Percentiles rank a stretch among this genome's conserved stretches.
phyloP scores from a whole-genome alignment of 2,113 vertebrate genomes.

The Spermophilus dauricus region DNA sequence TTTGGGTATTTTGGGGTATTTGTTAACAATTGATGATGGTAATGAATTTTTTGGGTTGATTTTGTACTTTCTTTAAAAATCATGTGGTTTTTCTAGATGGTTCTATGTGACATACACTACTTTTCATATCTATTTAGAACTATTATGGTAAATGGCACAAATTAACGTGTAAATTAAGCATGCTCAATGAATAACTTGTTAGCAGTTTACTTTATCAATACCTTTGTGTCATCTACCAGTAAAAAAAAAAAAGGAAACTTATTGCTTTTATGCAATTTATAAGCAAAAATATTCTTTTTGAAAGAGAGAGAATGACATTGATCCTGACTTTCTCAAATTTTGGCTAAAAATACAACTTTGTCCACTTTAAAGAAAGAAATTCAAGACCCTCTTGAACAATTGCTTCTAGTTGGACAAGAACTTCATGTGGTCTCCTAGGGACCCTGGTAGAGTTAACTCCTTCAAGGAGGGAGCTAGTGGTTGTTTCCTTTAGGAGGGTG shows the following conservation, averaged over 20 bases:
- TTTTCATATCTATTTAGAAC: constrained; percentile 34
- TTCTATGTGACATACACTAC: not conserved
- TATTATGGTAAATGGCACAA: constrained; percentile 19
- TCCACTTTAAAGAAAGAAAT: constrained; percentile 2
- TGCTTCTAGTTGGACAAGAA: not conserved
- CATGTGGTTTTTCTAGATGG: not conserved
- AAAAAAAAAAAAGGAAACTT: constrained; percentile 39
- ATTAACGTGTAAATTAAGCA: constrained; percentile 15
- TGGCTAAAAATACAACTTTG: not conserved
- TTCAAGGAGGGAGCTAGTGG: not conserved
- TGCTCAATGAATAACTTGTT: not conserved
- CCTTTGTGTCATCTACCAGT: not conserved
- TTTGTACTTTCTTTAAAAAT: constrained; percentile 56
- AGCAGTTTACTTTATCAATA: constrained; percentile 44
- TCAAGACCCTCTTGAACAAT: not conserved
- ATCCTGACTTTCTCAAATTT: constrained; percentile 22
- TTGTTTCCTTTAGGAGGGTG: not conserved
- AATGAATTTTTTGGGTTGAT: not conserved
- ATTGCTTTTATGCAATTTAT: not conserved
- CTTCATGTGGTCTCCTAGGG: not conserved
- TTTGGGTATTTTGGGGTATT: not conserved
- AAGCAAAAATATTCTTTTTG: constrained; percentile 44
- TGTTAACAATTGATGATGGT: constrained; percentile 42
- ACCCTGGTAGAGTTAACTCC: not conserved
- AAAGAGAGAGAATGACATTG: constrained; percentile 14